These are phyloP conservation scores for Ageneiosus marmoratus DNA, from an alignment of 2,113 vertebrate species.

Conservation along the genomic window DNA sequence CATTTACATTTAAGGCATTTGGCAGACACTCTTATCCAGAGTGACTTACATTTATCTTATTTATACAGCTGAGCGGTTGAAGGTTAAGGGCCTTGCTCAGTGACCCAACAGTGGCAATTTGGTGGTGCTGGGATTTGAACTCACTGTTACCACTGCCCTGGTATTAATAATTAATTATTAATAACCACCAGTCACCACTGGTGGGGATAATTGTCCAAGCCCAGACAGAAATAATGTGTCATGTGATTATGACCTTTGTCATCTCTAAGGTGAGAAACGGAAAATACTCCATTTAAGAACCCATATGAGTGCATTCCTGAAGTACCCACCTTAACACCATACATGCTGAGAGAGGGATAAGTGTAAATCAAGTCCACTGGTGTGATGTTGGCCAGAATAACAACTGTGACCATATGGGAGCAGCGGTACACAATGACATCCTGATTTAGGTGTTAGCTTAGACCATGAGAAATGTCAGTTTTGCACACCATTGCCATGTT, in stretches of 20 bases:
- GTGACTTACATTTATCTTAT: too few species aligned
- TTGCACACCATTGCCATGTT: neutral
- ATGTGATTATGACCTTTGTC: neutral
- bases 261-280: neutral
- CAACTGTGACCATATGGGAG: neutral
- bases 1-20: too few species aligned
- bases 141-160: too few species aligned
- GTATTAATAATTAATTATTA: too few species aligned
- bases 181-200: neutral
- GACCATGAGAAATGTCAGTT: neutral
- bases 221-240: neutral
- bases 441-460: neutral
- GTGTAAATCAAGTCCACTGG: neutral
- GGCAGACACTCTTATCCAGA: too few species aligned
- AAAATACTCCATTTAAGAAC: neutral
- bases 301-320: neutral
- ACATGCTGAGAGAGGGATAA: neutral
- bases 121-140: too few species aligned
- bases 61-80: too few species aligned
- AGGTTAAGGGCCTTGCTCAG: too few species aligned
- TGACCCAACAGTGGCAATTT: too few species aligned
- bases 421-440: neutral
- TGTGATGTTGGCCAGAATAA: neutral
- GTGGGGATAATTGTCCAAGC: neutral
- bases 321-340: neutral